Conservation (phyloP, 2,888 invertebrate genomes). For the Pomacea canaliculata region DNA sequence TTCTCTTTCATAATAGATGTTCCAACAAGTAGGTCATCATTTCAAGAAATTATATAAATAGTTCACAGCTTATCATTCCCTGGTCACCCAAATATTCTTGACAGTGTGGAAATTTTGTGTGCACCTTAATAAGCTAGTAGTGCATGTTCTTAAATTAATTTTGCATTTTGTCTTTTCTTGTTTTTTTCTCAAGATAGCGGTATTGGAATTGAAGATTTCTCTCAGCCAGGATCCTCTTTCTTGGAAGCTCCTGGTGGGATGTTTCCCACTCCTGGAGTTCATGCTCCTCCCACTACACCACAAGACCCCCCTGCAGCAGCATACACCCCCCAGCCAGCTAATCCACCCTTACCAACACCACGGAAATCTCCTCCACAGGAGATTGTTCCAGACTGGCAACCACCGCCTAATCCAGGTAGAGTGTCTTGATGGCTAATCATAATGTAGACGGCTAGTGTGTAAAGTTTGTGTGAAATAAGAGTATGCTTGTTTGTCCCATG, state of each 20-base stretch:
- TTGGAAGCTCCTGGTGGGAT: constrained; percentile 1
- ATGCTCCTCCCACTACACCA: constrained; percentile 41
- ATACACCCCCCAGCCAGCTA: too few relatives aligned
- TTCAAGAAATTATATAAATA: too few relatives aligned
- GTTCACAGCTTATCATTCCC: too few relatives aligned
- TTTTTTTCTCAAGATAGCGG: constrained; percentile 3
- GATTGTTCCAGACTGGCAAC: constrained; percentile 46
- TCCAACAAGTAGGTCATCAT: too few relatives aligned
- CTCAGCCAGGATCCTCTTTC: constrained; percentile 30
- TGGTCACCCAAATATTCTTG: too few relatives aligned
- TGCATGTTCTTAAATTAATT: too few relatives aligned
- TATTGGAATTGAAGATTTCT: constrained; percentile 1
- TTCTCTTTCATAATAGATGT: too few relatives aligned
- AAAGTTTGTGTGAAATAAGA: too few relatives aligned
- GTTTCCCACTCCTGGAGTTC: constrained; percentile 22
- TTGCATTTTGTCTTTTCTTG: background rate
- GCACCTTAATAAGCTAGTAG: too few relatives aligned
- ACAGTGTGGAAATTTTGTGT: too few relatives aligned
- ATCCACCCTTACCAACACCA: constrained; percentile 34
- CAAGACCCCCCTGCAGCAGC: constrained; percentile 26
- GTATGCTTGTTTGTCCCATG: too few relatives aligned
- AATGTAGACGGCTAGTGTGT: too few relatives aligned
- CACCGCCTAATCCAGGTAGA: constrained; percentile 52
- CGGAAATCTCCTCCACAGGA: constrained; percentile 20
- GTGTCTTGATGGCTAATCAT: background rate